A percentile compares a stretch with the other conserved stretches of the same genome.
phyloP scores from a whole-genome alignment of 2,797 vertebrate species.

The Sebastes nivosus region DNA sequence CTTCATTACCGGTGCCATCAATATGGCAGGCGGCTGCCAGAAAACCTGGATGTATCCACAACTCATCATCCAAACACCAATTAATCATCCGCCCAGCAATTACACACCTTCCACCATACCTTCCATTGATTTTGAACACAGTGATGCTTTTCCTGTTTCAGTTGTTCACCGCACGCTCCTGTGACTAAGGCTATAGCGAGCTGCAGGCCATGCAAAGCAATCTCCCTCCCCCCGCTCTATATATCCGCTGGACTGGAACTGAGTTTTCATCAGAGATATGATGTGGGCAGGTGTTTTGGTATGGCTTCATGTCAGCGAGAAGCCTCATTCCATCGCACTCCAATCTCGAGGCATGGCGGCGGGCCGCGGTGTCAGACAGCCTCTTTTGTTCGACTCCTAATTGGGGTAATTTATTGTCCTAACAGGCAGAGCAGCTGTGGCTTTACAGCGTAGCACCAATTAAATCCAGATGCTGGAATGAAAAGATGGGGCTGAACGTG shows the following conservation, averaged over 20 bases:
- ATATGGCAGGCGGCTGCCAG: slow-evolving; percentile 63
- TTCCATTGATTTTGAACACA: slow-evolving; percentile 43
- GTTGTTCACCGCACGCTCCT: slow-evolving; percentile 7
- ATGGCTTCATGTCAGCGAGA: slow-evolving; percentile 21
- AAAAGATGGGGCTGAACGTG: slow-evolving; percentile 67
- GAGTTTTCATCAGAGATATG: slow-evolving; percentile 50
- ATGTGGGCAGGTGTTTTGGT: slow-evolving; percentile 63
- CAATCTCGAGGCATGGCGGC: slow-evolving; percentile 40
- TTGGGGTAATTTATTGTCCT: slow-evolving; percentile 84
- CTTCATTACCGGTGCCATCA: slow-evolving; percentile 72
- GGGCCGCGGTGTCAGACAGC: slow-evolving; percentile 55
- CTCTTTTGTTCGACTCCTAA: slow-evolving; percentile 75
- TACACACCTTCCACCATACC: slow-evolving; percentile 42
- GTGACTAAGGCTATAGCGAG: background rate
- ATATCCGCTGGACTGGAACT: slow-evolving; percentile 42
- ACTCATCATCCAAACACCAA: slow-evolving; percentile 66
- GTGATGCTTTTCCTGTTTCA: slow-evolving; percentile 16
- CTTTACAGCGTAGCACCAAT: slow-evolving; percentile 74
- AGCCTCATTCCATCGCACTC: slow-evolving; percentile 39
- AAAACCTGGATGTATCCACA: slow-evolving; percentile 57
- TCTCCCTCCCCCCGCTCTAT: slow-evolving; percentile 25
- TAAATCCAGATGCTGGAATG: slow-evolving; percentile 79
- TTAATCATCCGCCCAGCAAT: slow-evolving; percentile 68
- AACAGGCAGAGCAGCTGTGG: slow-evolving; percentile 82
- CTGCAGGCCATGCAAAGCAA: slow-evolving; percentile 46